Evolutionary conservation across 2,888 invertebrate species (phyloP).

Genomic region (Amorpha juglandis): DNA sequence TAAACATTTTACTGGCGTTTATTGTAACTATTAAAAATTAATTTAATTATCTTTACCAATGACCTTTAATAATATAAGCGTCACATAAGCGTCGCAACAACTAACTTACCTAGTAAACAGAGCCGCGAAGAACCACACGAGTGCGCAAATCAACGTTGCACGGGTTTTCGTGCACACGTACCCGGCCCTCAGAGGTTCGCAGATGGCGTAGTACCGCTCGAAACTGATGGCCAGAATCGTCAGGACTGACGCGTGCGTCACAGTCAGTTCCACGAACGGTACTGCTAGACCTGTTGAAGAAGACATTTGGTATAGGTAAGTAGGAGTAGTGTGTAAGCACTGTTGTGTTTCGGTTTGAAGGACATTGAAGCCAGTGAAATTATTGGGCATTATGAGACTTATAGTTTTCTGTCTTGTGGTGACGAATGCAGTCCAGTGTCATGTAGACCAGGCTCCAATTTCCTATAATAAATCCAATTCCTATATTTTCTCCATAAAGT

Average conservation of each 20-base stretch:
- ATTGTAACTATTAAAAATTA: too few species aligned
- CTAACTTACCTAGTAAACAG: slow-evolving; percentile 90
- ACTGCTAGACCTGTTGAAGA: slow-evolving; percentile 91
- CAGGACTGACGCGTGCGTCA: slow-evolving; percentile 95
- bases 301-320: not conserved
- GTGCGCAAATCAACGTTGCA: slow-evolving; percentile 91
- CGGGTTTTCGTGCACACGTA: slow-evolving; percentile 95
- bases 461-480: too few species aligned
- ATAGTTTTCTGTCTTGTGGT: too few species aligned
- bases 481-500: too few species aligned
- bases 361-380: too few species aligned
- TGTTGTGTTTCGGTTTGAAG: too few species aligned
- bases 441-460: too few species aligned
- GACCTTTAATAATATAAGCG: not conserved
- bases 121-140: slow-evolving; percentile 93
- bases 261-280: slow-evolving; percentile 95
- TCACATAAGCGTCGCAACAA: not conserved
- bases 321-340: too few species aligned
- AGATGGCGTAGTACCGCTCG: slow-evolving; percentile 95
- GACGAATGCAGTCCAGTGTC: too few species aligned
- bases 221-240: slow-evolving; percentile 97
- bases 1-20: too few species aligned
- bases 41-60: too few species aligned
- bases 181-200: slow-evolving; percentile 94
- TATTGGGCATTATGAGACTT: too few species aligned